Evolutionary conservation across 2,797 vertebrate species (phyloP), one percentile per base, ranked within the genome.

Genomic region (Caiman crocodilus): DNA sequence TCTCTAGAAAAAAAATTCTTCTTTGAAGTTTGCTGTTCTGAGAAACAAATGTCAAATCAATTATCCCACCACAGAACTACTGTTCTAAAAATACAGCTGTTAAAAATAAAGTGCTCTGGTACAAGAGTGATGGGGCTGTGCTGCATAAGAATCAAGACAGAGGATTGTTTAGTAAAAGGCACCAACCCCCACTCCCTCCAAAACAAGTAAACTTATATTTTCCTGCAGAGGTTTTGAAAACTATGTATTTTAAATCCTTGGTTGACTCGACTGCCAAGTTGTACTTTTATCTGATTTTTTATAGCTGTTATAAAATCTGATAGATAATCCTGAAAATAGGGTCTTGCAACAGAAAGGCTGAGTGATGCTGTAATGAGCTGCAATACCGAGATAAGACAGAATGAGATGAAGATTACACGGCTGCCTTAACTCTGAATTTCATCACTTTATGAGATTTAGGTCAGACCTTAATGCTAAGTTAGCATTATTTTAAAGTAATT

Each of bases 281-380:
- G 81, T 80, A 94, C 80, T 96, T 88, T 87, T 71, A 95, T 96
- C 91, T 90, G 86, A 94, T 90, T 94, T 94, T 96, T 96, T 94
- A 95, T 93, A 79, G 90, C 93, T 88, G 76, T 93, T 94, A 50
- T 86, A 94, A 94, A 92, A 78, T 81, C 76, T 88, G 91, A 92
- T 94, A 76, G 63, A 92, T 64, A 93, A 85, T 76, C 75, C 64
- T 87, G 85, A 65, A 91, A 92, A 80, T 4, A 87, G 74, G 58
- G 83, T 90, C 83, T 96, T 4, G 0, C 90, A 88, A 88, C 65
- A 92, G 91, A 95, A 95, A 91, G 84, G 87, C 81, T 3, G 3
- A 85, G 69, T 82, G 50, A 69, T 92, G 64, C 84, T 90, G 64
- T 78, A 90, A 91, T 79, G 50, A 73, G 71, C 88, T 91, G 14